Percentiles rank a stretch among this genome's conserved stretches.
These are phyloP conservation scores for Galaxias olidus DNA, from an alignment of 2,797 vertebrate species.

Conservation along the genomic window DNA sequence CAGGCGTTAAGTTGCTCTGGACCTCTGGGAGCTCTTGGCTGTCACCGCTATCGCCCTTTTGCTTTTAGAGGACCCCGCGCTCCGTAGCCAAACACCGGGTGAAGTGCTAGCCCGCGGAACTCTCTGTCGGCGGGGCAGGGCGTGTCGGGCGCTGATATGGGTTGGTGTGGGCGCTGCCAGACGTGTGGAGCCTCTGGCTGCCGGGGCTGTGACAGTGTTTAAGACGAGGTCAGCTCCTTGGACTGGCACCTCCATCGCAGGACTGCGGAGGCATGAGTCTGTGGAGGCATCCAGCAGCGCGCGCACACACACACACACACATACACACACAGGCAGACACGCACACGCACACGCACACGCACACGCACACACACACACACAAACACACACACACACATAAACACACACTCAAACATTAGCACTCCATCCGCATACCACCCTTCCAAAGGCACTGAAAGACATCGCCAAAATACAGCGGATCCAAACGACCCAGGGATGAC, in stretches of 20 bases:
- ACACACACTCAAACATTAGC: slow-evolving; percentile 27
- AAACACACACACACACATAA: not conserved
- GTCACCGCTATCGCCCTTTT: slow-evolving; percentile 33
- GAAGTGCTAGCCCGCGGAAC: slow-evolving; percentile 55
- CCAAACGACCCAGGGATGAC: too few species aligned
- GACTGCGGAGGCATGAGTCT: too few species aligned
- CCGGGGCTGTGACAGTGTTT: slow-evolving; percentile 1
- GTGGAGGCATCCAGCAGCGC: too few species aligned
- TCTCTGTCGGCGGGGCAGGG: slow-evolving; percentile 31
- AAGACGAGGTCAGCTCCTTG: slow-evolving; percentile 44
- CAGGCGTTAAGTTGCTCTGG: slow-evolving; percentile 35
- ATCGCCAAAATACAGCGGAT: not conserved
- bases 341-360: slow-evolving; percentile 24
- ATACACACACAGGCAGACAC: slow-evolving; percentile 23
- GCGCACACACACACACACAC: slow-evolving; percentile 20
- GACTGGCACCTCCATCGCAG: too few species aligned
- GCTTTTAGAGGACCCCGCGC: slow-evolving; percentile 38
- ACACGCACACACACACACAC: not conserved
- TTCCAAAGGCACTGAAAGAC: not conserved
- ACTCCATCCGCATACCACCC: not conserved
- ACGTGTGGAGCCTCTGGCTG: slow-evolving; percentile 42
- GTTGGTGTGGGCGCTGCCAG: not conserved
- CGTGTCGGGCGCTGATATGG: slow-evolving; percentile 26
- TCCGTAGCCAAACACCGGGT: slow-evolving; percentile 40
- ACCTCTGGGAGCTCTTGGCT: slow-evolving; percentile 39